Base-by-base conservation (phyloP, 1,140 invertebrate genomes). In the Formica exsecta region DNA sequence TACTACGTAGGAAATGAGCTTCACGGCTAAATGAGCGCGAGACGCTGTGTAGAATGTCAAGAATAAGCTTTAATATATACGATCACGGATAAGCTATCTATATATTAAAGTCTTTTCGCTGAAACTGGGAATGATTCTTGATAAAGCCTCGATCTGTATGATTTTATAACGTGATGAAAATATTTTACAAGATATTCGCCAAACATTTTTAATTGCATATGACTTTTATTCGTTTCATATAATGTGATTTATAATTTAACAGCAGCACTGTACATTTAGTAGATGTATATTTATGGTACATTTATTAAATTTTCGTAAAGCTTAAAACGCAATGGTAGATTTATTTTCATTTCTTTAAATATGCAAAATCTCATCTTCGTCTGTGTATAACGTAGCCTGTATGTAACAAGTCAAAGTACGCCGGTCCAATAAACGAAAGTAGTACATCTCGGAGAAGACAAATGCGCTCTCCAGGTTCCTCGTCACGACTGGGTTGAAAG, bases 401-500 rank as follows among this genome's bases (percentile, higher is more conserved):
- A 62, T 54, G 38, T 36, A 66, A 70, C 25, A 41, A 32, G 19
- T 87, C 76, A 83, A 90, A 90, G 81, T 90, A 86, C 89, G 66
- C 71, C 70, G 70, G 87, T 90, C 81, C 73, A 86, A 88, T 90
- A 90, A 86, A 88, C 76, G 80, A 4, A 48, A 57, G 54, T 74
- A 83, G 54, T 86, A 84, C 83, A 73, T 62, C 65, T 70, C 86
- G 48, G 9, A 9, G 38, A 79, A 88, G 89, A 87, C 75, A 89
- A 89, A 91, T 80, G 87, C 80, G 57, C 76, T 80, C 71, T 85
- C 29, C 70, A 61, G 44, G 79, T 85, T 89, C 73, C 90, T 90
- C 75, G 84, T 87, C 87, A 87, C 87, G 85, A 89, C 80, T 71
- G 41, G 59, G 65, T 41, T 70, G 70, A 87, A 85, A 61, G 74